Conservation (phyloP, 2,888 invertebrate species). For the Orchesellides sinensis region DNA sequence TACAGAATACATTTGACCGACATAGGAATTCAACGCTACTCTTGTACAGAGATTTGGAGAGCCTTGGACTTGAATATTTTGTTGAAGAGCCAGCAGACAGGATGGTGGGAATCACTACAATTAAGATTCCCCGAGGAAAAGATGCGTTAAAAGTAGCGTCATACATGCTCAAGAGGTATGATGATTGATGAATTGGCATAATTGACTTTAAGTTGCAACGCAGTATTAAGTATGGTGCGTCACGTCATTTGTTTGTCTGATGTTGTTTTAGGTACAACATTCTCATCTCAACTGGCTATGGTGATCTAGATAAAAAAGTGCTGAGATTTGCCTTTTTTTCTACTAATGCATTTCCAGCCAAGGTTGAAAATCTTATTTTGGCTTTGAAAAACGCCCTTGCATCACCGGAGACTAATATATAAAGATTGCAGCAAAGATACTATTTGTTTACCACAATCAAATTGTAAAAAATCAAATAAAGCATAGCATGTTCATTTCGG, state of each 20-base stretch:
- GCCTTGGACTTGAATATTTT: conserved; percentile 84
- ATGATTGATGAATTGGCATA: background rate
- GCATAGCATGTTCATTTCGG: too few relatives aligned
- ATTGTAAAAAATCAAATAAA: too few relatives aligned
- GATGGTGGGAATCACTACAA: conserved; percentile 84
- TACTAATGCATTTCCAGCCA: conserved; percentile 18
- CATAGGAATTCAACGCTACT: conserved; percentile 83
- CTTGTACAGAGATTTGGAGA: conserved; percentile 83
- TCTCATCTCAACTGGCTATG: conserved; percentile 37
- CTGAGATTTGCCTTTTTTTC: conserved; percentile 36
- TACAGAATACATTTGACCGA: conserved; percentile 83
- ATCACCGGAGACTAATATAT: conserved; percentile 26
- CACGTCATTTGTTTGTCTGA: background rate
- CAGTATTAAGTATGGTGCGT: background rate
- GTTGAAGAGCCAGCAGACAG: conserved; percentile 83
- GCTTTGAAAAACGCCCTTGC: conserved; percentile 76
- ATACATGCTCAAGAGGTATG: conserved; percentile 83
- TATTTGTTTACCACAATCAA: too few relatives aligned
- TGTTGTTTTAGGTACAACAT: conserved; percentile 19
- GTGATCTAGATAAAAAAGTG: conserved; percentile 17
- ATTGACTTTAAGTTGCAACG: background rate
- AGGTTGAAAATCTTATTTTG: conserved; percentile 68
- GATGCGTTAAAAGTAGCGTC: conserved; percentile 81
- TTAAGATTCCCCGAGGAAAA: conserved; percentile 82
- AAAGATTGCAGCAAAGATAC: too few relatives aligned